Evolutionary conservation across 2,797 vertebrate genomes (phyloP).

Genomic region (Columba guinea): DNA sequence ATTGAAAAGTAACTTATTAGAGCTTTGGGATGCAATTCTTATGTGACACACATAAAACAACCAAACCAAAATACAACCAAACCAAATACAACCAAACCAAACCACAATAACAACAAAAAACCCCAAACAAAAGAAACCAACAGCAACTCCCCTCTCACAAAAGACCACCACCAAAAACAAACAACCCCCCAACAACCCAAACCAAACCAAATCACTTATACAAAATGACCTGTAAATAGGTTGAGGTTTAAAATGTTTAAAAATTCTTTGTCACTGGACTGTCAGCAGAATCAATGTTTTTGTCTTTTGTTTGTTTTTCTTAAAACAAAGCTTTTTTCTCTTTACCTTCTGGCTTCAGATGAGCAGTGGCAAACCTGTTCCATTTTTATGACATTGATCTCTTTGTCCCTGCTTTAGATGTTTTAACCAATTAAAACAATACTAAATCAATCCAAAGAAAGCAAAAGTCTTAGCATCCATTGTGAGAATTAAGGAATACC

Average conservation of each 20-base stretch:
- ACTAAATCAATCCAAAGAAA: not conserved
- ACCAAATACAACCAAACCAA: too few species aligned
- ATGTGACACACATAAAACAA: not conserved
- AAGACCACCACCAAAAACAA: too few species aligned
- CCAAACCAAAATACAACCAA: too few species aligned
- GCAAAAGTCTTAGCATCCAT: not conserved
- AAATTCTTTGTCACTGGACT: not conserved
- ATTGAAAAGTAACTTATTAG: not conserved
- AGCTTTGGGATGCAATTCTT: not conserved
- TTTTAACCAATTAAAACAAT: not conserved
- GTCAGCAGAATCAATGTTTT: not conserved
- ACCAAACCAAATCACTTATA: not conserved
- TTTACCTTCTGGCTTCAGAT: not conserved
- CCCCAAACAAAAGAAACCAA: too few species aligned
- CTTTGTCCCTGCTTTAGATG: not conserved
- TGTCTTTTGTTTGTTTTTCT: not conserved
- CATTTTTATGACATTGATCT: not conserved
- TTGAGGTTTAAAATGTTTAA: not conserved
- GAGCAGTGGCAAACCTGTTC: not conserved
- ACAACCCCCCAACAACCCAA: too few species aligned
- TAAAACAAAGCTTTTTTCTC: not conserved
- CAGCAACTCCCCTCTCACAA: too few species aligned
- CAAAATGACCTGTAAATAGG: not conserved
- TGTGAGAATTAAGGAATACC: not conserved
- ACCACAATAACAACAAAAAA: too few species aligned